Conservation (phyloP, 2,113 vertebrate species). For the Actenoides hombroni region DNA sequence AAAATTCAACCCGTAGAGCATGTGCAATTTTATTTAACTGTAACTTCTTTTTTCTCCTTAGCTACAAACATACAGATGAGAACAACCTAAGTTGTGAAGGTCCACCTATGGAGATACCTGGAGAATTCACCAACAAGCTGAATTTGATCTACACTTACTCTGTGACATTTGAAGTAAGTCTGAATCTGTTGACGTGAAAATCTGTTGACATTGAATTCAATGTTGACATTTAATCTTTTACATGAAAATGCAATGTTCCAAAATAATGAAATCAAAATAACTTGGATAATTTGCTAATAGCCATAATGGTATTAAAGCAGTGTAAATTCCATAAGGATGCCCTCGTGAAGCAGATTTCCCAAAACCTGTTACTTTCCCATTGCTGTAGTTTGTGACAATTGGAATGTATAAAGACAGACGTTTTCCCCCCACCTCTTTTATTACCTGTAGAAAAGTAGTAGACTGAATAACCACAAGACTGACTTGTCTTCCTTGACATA, state of each 20-base stretch:
- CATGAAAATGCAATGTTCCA: not conserved
- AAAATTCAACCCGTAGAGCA: not conserved
- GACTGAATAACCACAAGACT: not conserved
- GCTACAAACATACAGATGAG: slow-evolving; percentile 80
- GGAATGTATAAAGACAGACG: not conserved
- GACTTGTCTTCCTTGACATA: not conserved
- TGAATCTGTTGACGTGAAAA: not conserved
- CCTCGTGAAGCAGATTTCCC: not conserved
- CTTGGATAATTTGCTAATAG: not conserved
- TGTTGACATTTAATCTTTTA: not conserved
- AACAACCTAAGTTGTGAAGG: slow-evolving; percentile 74
- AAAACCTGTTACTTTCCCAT: not conserved
- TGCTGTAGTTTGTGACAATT: not conserved
- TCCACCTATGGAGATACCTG: slow-evolving; percentile 84
- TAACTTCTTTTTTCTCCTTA: slow-evolving; percentile 21
- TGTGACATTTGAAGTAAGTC: slow-evolving; percentile 84
- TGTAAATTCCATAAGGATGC: not conserved
- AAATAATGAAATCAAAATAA: not conserved
- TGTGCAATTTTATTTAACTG: not conserved
- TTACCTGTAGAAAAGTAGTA: not conserved
- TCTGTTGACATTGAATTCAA: not conserved
- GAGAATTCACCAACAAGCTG: slow-evolving; percentile 71
- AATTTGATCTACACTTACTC: slow-evolving; percentile 86
- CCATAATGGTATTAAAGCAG: not conserved
- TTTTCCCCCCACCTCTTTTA: not conserved